phyloP scores from a whole-genome alignment of 37 sponge, comb jelly and placozoan genomes.

The Trichoplax adhaerens region DNA sequence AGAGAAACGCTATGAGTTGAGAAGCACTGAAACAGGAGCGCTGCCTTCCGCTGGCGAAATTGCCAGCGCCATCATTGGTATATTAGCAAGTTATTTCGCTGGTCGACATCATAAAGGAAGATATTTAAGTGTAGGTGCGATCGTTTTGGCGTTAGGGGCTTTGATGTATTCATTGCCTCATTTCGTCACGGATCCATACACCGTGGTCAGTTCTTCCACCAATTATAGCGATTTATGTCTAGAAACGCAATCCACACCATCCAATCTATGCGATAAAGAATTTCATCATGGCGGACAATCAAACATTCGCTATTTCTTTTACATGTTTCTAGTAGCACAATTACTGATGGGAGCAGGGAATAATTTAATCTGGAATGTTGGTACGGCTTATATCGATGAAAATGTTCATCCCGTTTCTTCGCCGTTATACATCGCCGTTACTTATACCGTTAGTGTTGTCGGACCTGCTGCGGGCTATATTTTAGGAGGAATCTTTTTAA shows the following conservation, averaged over 20 bases:
- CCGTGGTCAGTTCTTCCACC: too few species aligned
- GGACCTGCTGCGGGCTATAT: constrained; percentile 60
- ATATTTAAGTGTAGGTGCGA: constrained; percentile 39
- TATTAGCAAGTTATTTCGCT: constrained; percentile 64
- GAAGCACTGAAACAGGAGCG: too few species aligned
- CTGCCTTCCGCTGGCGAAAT: constrained; percentile 25
- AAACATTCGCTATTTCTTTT: too few species aligned
- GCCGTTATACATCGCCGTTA: constrained; percentile 38
- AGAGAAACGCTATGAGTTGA: too few species aligned
- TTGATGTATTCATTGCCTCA: constrained; percentile 58
- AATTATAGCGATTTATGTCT: too few species aligned
- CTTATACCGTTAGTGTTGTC: constrained; percentile 19
- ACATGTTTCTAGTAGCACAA: constrained; percentile 42
- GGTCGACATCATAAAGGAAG: constrained; percentile 60
- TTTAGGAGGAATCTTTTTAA: constrained; percentile 39
- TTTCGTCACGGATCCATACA: constrained; percentile 9
- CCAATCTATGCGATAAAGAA: too few species aligned
- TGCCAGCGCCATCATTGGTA: constrained; percentile 24
- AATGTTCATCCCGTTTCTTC: constrained; percentile 41
- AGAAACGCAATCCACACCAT: too few species aligned
- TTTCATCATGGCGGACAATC: too few species aligned
- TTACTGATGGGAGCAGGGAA: constrained; percentile 55
- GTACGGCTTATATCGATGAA: constrained; percentile 52
- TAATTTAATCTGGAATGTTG: constrained; percentile 56
- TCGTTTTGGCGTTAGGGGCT: constrained; percentile 41